A percentile compares a stretch with the other conserved stretches of the same genome.
Evolutionary conservation across 2,888 invertebrate species (phyloP).

Genomic region (Lamellibrachia columna): DNA sequence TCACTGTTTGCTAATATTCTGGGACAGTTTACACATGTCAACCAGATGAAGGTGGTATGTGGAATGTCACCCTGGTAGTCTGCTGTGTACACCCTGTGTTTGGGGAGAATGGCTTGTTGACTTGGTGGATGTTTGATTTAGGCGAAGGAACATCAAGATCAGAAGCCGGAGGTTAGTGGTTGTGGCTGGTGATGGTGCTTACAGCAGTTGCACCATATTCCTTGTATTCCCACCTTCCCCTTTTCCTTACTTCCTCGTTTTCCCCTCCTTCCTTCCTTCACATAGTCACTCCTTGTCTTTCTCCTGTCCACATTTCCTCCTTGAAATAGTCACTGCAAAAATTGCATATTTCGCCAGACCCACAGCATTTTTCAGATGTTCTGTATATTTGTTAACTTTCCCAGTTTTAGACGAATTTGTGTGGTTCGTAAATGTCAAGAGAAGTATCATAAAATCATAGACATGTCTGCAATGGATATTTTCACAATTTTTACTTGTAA

Average conservation of each 20-base stretch:
- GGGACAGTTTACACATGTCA: neutral
- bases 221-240: neutral
- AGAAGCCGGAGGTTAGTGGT: neutral
- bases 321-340: neutral
- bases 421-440: too few species aligned
- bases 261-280: neutral
- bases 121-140: constrained; percentile 4
- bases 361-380: neutral
- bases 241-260: neutral
- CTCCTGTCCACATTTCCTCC: neutral
- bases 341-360: neutral
- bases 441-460: too few species aligned
- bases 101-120: neutral
- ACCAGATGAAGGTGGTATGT: neutral
- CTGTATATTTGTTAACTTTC: too few species aligned
- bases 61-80: neutral
- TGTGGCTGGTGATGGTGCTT: neutral
- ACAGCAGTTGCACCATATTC: neutral
- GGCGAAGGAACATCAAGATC: neutral
- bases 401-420: too few species aligned
- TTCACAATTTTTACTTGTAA: too few species aligned
- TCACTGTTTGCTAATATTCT: neutral
- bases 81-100: neutral
- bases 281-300: neutral
- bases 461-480: too few species aligned